Percentiles rank a stretch among this genome's conserved stretches.
Evolutionary conservation across 2,888 invertebrate species (phyloP).

Genomic region (Amblyjoppa proteus): DNA sequence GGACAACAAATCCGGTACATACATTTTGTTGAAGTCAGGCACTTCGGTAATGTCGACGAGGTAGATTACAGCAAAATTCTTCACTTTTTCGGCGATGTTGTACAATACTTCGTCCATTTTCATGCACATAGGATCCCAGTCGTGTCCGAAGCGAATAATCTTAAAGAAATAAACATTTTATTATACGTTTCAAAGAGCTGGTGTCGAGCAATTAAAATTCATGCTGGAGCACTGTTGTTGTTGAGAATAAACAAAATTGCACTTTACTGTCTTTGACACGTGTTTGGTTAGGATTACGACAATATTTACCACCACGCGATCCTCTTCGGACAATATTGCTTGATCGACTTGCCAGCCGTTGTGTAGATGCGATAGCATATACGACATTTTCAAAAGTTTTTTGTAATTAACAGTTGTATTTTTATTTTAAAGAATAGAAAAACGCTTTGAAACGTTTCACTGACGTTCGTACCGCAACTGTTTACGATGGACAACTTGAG

Average conservation of each 20-base stretch:
- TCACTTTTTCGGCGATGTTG: slow-evolving; percentile 98
- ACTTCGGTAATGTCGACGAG: slow-evolving; percentile 99
- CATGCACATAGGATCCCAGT: slow-evolving; percentile 99
- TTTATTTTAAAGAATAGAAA: not conserved
- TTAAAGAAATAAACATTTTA: slow-evolving; percentile 78
- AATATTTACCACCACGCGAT: slow-evolving; percentile 95
- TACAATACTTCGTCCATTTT: slow-evolving; percentile 99
- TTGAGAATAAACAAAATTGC: not conserved
- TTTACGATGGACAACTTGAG: not conserved
- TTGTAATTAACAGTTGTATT: slow-evolving; percentile 5
- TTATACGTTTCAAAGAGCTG: too few species aligned
- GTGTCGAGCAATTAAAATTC: not conserved
- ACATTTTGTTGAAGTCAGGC: slow-evolving; percentile 99
- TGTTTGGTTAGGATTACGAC: slow-evolving; percentile 53
- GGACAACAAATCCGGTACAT: slow-evolving; percentile 77
- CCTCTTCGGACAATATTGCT: slow-evolving; percentile 99
- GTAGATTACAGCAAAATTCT: slow-evolving; percentile 99
- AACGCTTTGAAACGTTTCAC: not conserved
- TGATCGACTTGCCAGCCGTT: slow-evolving; percentile 99
- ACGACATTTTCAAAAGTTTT: slow-evolving; percentile 92
- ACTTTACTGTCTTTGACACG: not conserved
- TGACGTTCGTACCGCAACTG: not conserved
- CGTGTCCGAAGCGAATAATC: slow-evolving; percentile 99
- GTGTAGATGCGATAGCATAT: slow-evolving; percentile 99
- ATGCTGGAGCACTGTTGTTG: not conserved